These are phyloP conservation scores for Centrocercus urophasianus DNA, from an alignment of 2,113 vertebrate species.

Conservation along the genomic window DNA sequence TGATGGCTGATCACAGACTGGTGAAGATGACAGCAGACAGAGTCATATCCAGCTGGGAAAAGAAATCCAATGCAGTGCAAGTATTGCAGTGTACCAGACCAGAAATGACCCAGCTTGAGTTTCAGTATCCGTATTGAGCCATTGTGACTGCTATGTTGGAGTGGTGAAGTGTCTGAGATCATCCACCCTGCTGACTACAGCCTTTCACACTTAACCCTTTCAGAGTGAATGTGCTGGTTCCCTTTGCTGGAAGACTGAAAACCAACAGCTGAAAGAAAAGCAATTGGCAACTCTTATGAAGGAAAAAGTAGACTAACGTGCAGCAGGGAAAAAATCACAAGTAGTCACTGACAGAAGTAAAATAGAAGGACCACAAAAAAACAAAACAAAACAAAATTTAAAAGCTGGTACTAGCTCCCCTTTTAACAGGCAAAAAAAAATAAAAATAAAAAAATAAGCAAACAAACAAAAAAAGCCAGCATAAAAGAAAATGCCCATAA, in stretches of 20 bases:
- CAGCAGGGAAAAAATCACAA: not conserved
- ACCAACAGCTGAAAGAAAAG: not conserved
- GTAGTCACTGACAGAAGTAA: not conserved
- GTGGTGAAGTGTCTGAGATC: not conserved
- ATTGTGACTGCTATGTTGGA: not conserved
- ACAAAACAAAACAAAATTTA: not conserved
- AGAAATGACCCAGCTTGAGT: not conserved
- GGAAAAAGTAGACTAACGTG: not conserved
- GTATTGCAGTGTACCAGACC: not conserved
- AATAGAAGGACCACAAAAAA: not conserved
- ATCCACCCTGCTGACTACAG: not conserved
- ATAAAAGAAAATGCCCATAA: not conserved
- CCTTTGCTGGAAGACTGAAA: not conserved
- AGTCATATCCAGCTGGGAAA: not conserved
- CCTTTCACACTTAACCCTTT: constrained; percentile 15
- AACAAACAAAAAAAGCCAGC: not conserved
- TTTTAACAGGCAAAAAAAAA: not conserved
- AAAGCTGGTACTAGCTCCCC: accelerated
- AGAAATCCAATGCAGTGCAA: accelerated
- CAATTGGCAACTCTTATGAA: not conserved
- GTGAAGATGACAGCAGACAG: not conserved
- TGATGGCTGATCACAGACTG: accelerated
- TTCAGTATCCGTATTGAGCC: not conserved
- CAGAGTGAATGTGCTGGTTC: not conserved
- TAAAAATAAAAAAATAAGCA: too few relatives aligned